Conservation (phyloP, 2,113 vertebrate species). For the Lates calcarifer region DNA sequence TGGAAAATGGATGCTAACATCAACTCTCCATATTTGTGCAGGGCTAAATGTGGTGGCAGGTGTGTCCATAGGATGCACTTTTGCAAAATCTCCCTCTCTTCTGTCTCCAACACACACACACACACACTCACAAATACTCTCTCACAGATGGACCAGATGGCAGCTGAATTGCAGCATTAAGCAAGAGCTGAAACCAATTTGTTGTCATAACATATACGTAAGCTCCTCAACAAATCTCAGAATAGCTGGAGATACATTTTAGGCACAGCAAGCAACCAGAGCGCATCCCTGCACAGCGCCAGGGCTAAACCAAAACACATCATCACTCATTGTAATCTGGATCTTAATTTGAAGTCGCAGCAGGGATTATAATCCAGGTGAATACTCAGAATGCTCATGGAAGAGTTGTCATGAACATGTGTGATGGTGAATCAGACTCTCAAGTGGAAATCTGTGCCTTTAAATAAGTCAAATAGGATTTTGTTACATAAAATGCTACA, state of each 20-base stretch:
- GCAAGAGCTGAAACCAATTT: slow-evolving; percentile 59
- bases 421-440: slow-evolving; percentile 15
- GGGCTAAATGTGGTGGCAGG: slow-evolving; percentile 27
- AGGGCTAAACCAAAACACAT: slow-evolving; percentile 33
- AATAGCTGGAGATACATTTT: slow-evolving; percentile 30
- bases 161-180: slow-evolving; percentile 65
- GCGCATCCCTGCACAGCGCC: slow-evolving; percentile 17
- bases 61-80: slow-evolving; percentile 36
- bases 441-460: background rate
- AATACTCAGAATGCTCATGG: slow-evolving; percentile 34
- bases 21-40: background rate
- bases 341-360: slow-evolving; percentile 46
- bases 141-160: slow-evolving; percentile 80
- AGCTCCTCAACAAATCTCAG: slow-evolving; percentile 56
- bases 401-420: slow-evolving; percentile 29
- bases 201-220: slow-evolving; percentile 58
- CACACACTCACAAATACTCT: slow-evolving; percentile 28
- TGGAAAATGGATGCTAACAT: slow-evolving; percentile 3
- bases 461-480: background rate
- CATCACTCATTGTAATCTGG: slow-evolving; percentile 57
- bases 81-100: slow-evolving; percentile 16
- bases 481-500: slow-evolving; percentile 15
- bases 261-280: background rate
- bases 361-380: slow-evolving; percentile 62
- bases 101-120: slow-evolving; percentile 22